phyloP scores from a whole-genome alignment of 35 echinoderm and acorn worm species.

The Holothuria glaberrima region DNA sequence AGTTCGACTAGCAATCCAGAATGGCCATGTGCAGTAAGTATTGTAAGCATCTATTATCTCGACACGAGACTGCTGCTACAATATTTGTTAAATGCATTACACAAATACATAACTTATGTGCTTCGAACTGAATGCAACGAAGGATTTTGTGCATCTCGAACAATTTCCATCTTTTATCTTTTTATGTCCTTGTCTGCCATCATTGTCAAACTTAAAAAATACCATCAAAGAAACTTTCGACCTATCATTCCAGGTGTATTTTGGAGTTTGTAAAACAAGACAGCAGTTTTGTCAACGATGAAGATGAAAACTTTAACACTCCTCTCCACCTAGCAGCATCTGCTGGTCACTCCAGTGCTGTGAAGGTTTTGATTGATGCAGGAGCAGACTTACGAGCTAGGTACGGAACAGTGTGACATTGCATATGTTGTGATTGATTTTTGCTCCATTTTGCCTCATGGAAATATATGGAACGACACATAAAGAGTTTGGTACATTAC shows the following conservation, averaged over 20 bases:
- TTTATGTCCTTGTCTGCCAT: no score
- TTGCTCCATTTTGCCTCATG: no score
- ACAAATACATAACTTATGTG: no score
- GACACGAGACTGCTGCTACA: no score
- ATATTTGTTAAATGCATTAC: no score
- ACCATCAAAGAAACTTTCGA: no score
- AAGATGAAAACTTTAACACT: constrained; percentile 89
- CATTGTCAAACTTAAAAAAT: no score
- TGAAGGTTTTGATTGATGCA: constrained; percentile 62
- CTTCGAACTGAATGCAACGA: no score
- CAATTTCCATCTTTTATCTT: no score
- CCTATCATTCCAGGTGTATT: background rate
- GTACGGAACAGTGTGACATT: background rate
- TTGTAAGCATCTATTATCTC: no score
- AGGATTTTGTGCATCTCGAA: no score
- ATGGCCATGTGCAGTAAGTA: constrained; percentile 84
- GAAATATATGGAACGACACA: background rate
- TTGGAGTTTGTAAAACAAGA: constrained; percentile 75
- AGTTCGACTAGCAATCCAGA: constrained; percentile 75
- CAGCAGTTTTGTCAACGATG: constrained; percentile 74
- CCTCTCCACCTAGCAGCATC: constrained; percentile 77
- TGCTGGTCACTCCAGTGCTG: constrained; percentile 72
- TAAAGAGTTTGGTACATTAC: background rate
- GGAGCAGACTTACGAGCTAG: constrained; percentile 87
- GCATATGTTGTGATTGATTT: background rate